A percentile compares a stretch with the other conserved stretches of the same genome.
These are phyloP conservation scores for Diphyllodes magnificus DNA, from an alignment of 2,113 vertebrate species.

Conservation along the genomic window DNA sequence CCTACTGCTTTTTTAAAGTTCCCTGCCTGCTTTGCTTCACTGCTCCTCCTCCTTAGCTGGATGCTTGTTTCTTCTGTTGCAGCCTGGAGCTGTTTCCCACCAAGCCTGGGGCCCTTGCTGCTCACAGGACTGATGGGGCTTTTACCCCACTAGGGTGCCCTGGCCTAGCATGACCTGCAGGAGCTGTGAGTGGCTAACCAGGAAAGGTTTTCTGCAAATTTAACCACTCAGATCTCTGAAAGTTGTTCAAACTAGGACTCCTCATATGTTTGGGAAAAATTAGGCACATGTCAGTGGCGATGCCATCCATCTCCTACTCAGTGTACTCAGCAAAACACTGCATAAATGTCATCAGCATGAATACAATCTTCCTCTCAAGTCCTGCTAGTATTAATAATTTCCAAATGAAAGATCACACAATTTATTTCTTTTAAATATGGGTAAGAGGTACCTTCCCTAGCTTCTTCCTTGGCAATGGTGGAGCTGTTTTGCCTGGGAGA, in stretches of 20 bases:
- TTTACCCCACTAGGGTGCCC: not conserved
- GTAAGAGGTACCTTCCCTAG: not conserved
- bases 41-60: not conserved
- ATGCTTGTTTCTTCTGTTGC: not conserved
- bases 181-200: not conserved
- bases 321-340: not conserved
- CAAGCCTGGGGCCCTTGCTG: not conserved
- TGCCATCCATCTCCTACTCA: not conserved
- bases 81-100: not conserved
- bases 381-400: not conserved
- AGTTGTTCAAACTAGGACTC: not conserved
- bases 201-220: not conserved
- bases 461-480: not conserved
- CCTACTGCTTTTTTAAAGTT: not conserved
- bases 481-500: constrained; percentile 2
- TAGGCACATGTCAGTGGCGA: accelerated
- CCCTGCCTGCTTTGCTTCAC: not conserved
- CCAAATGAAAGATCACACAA: not conserved
- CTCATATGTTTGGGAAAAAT: not conserved
- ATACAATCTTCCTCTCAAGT: not conserved
- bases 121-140: not conserved
- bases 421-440: not conserved
- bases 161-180: not conserved
- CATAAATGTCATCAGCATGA: not conserved
- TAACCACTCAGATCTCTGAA: not conserved